Evolutionary conservation across 2,113 vertebrate genomes (phyloP).

Genomic region (Speoplatyrhinus poulsoni): DNA sequence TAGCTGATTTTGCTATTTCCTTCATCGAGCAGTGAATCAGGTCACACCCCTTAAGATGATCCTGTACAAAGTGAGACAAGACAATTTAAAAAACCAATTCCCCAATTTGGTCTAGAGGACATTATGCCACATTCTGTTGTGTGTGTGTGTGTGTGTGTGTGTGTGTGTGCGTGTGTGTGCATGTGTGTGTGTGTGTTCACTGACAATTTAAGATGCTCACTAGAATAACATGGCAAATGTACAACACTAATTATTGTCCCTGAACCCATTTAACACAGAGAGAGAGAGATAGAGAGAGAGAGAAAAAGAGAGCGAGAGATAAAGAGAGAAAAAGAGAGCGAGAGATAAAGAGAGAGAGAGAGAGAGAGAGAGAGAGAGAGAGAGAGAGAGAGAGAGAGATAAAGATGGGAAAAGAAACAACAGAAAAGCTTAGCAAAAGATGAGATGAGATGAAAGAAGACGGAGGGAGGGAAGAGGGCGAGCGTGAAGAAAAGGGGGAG

Average conservation of each 20-base stretch:
- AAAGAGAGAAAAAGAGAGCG: background rate
- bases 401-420: background rate
- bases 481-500: background rate
- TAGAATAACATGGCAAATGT: constrained; percentile 52
- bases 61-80: too few species aligned
- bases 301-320: background rate
- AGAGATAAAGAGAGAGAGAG: constrained; percentile 3
- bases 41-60: too few species aligned
- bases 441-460: background rate
- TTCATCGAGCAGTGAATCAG: too few species aligned
- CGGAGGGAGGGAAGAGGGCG: too few species aligned
- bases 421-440: too few species aligned
- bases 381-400: background rate
- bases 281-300: background rate
- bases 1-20: too few species aligned
- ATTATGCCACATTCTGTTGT: constrained; percentile 47
- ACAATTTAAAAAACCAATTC: too few species aligned
- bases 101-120: constrained; percentile 14
- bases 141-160: constrained; percentile 19
- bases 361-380: constrained; percentile 2
- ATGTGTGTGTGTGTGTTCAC: constrained; percentile 4
- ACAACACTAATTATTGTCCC: constrained; percentile 44
- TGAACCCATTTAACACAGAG: constrained; percentile 16
- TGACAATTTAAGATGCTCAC: constrained; percentile 41
- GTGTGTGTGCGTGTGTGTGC: constrained; percentile 3